Evolutionary conservation across 2,797 vertebrate genomes (phyloP), one percentile per base, ranked within the genome.

Genomic region (Aeoliscus strigatus): DNA sequence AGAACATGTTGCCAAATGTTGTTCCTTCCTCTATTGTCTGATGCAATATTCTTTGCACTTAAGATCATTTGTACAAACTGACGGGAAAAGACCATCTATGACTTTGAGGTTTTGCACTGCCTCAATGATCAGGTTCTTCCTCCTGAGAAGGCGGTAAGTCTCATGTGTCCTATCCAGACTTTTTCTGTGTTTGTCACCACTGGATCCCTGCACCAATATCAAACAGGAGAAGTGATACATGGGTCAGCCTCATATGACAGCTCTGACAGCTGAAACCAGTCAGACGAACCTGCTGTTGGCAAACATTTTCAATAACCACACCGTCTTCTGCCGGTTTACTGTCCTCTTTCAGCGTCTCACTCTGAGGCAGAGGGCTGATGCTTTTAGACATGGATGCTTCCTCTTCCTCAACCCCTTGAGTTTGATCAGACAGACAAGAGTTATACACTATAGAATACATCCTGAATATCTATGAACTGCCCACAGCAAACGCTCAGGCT

Each of bases 71-170:
- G 9, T 2, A 39, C 11, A 31, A 21, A 80, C 92, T 93, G 73
- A 98, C 96, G 82, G 90, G 86, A 89, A 94, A 13, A 94, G 70
- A 42, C 92, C 94, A 54, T 96, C 93, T 1, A 98, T 90, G 16
- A 98, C 70, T 66, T 89, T 91, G 9, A 90, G 79, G 81, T 76
- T 93, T 29, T 79, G 80, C 37, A 99, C 89, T 0, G 93, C 85
- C 66, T 98, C 96, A 0, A 96, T 86, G n/a, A 99, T 98, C 60
- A 96, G 79, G 47, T 98, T 99, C 52, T 92, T 91, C 55, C 96
- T 93, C 39, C 89, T 94, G 38, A 99, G 72, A 29, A 96, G 83
- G 4, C 96, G 85, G 60, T 94, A 97, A 0, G 79, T 82, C 69
- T 86, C 72, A 0, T 66, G 69, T 14, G 25, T 11, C 13, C 49